Conservation (phyloP, 2,113 vertebrate genomes). For the Cololabis saira region DNA sequence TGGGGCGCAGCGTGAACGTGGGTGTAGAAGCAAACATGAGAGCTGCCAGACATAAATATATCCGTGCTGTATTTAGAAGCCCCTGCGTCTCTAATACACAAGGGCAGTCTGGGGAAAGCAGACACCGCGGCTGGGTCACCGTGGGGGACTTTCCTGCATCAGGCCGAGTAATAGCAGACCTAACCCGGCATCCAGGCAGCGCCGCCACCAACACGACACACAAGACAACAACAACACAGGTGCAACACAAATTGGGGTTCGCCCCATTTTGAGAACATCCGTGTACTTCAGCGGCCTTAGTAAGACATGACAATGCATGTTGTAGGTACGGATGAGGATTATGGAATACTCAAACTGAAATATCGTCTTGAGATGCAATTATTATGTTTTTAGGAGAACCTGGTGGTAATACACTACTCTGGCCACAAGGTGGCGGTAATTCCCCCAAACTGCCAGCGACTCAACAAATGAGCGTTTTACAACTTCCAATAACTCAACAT, state of each 20-base stretch:
- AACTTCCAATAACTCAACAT: too few species aligned
- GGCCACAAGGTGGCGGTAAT: too few species aligned
- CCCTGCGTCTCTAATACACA: constrained; percentile 26
- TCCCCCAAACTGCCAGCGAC: too few species aligned
- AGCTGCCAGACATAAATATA: constrained; percentile 60
- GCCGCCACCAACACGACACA: neutral
- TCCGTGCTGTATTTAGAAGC: constrained; percentile 55
- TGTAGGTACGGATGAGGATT: too few species aligned
- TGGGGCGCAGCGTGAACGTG: constrained; percentile 35
- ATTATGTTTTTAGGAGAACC: too few species aligned
- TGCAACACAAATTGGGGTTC: neutral
- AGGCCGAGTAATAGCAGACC: constrained; percentile 70
- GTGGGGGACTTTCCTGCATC: constrained; percentile 73
- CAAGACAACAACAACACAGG: neutral
- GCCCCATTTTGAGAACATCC: too few species aligned
- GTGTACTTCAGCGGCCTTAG: too few species aligned
- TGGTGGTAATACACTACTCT: too few species aligned
- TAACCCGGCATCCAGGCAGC: constrained; percentile 57
- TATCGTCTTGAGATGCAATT: too few species aligned
- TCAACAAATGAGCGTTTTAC: too few species aligned
- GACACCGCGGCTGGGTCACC: constrained; percentile 65
- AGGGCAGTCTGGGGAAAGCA: constrained; percentile 50
- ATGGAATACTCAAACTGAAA: too few species aligned
- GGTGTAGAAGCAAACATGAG: constrained; percentile 45
- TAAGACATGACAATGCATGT: too few species aligned